A percentile compares a stretch with the other conserved stretches of the same genome.
phyloP scores from a whole-genome alignment of 2,113 vertebrate genomes.

The Antennarius striatus region DNA sequence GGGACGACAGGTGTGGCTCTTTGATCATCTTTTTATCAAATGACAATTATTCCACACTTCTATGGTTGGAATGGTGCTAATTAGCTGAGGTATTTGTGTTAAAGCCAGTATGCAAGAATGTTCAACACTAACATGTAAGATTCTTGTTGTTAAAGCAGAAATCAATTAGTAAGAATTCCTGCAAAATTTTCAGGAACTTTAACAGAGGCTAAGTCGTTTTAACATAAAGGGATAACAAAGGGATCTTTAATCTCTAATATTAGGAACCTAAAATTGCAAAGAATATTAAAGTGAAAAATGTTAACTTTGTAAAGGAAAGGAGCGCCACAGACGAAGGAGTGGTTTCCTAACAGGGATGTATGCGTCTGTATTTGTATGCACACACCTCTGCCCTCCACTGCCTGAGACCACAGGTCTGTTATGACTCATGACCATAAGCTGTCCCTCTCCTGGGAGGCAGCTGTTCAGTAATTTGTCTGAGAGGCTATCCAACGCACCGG shows the following conservation, averaged over 20 bases:
- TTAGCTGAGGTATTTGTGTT: too few species aligned
- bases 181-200: too few species aligned
- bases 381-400: conserved; percentile 37
- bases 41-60: too few species aligned
- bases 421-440: conserved; percentile 51
- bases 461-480: conserved; percentile 77
- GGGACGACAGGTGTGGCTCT: too few species aligned
- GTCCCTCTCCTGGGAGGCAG: conserved; percentile 59
- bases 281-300: not conserved
- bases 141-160: too few species aligned
- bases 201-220: too few species aligned
- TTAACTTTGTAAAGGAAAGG: conserved; percentile 19
- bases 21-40: too few species aligned
- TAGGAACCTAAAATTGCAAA: not conserved
- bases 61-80: too few species aligned
- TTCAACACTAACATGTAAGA: too few species aligned
- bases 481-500: conserved; percentile 58
- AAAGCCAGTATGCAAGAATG: too few species aligned
- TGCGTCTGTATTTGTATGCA: conserved; percentile 24
- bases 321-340: not conserved
- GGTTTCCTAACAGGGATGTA: conserved; percentile 17
- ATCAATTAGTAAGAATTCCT: too few species aligned
- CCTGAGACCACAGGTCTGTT: conserved; percentile 54
- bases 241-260: not conserved
- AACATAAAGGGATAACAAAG: not conserved